Evolutionary conservation across 2,888 invertebrate genomes (phyloP).

Genomic region (Pilophorus perplexus): DNA sequence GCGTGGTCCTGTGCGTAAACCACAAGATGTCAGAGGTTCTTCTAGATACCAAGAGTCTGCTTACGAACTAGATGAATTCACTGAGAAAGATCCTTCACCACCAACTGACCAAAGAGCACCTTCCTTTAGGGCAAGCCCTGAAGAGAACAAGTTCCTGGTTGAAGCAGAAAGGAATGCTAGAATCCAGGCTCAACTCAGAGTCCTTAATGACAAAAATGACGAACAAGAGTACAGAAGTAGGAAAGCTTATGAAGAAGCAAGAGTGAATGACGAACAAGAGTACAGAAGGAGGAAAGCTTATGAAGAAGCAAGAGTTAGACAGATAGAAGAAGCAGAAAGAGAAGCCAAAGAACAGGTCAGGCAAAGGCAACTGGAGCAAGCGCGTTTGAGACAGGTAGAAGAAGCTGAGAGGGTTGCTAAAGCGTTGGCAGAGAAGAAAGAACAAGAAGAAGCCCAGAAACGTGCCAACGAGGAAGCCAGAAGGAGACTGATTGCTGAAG

Average conservation of each 20-base stretch:
- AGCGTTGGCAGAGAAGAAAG: background rate
- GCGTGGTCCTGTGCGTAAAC: background rate
- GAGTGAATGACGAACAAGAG: background rate
- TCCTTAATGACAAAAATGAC: background rate
- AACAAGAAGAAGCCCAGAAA: conserved; percentile 12
- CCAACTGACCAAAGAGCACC: background rate
- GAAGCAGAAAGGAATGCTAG: conserved; percentile 33
- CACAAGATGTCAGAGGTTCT: conserved; percentile 16
- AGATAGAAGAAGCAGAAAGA: conserved; percentile 28
- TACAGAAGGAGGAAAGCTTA: background rate
- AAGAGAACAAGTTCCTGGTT: conserved; percentile 4
- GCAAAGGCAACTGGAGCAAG: conserved; percentile 12
- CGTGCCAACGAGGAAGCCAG: conserved; percentile 8
- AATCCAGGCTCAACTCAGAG: conserved; percentile 32
- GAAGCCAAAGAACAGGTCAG: conserved; percentile 20
- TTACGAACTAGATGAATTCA: conserved; percentile 17
- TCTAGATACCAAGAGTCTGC: conserved; percentile 34
- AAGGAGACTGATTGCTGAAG: conserved; percentile 19
- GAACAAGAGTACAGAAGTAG: conserved; percentile 7
- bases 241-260: conserved; percentile 24
- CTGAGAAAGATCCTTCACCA: background rate
- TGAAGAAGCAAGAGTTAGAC: conserved; percentile 14
- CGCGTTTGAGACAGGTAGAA: background rate
- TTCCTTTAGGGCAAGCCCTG: conserved; percentile 5
- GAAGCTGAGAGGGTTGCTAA: conserved; percentile 7